Evolutionary conservation across 2,113 vertebrate species (phyloP).

Genomic region (Butorides virescens): DNA sequence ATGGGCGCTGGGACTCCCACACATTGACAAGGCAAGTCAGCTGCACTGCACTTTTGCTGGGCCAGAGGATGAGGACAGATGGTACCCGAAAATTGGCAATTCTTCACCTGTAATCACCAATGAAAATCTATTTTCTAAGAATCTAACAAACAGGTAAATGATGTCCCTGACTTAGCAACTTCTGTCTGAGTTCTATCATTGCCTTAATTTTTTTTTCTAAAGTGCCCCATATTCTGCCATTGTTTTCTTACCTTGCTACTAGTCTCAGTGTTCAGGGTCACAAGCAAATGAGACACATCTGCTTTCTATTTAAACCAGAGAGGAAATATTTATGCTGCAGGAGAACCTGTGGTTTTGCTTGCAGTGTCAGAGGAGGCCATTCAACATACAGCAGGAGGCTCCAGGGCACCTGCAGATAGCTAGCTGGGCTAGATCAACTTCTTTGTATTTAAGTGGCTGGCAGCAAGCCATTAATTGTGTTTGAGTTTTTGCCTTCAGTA

Average conservation of each 20-base stretch:
- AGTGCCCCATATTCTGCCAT: neutral
- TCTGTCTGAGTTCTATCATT: neutral
- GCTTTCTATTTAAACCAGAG: neutral
- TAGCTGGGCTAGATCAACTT: neutral
- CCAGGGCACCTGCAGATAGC: neutral
- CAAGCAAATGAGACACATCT: neutral
- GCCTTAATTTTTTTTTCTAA: neutral
- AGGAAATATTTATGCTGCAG: conserved; percentile 7
- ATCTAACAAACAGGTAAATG: neutral
- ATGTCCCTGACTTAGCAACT: neutral
- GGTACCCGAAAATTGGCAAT: neutral
- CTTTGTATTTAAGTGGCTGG: neutral
- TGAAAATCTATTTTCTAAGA: neutral
- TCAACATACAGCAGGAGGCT: neutral
- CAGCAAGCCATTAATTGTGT: neutral
- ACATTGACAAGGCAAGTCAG: neutral
- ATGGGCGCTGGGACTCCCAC: neutral
- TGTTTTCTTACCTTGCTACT: neutral
- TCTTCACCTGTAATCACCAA: neutral
- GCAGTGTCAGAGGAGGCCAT: neutral
- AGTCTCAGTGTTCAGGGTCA: neutral
- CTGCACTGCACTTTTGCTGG: neutral
- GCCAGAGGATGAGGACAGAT: neutral
- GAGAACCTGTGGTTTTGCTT: neutral
- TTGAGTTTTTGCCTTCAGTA: neutral